Evolutionary conservation across 2,888 invertebrate genomes (phyloP).

Genomic region (Agonopterix arenella): DNA sequence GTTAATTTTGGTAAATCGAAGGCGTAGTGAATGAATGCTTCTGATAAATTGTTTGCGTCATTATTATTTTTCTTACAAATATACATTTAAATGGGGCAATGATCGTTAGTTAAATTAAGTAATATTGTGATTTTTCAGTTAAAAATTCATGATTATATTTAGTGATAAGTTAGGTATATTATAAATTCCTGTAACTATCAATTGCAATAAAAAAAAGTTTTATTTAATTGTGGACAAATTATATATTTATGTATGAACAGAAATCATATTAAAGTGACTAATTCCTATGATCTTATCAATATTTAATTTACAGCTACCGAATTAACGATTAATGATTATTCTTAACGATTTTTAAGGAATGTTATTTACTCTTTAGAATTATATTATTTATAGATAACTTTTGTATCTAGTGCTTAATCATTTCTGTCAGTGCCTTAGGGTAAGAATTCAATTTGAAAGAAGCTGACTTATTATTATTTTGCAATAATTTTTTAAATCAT

Average conservation of each 20-base stretch:
- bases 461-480: slow-evolving; percentile 48
- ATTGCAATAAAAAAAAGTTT: slow-evolving; percentile 3
- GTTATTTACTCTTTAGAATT: slow-evolving; percentile 65
- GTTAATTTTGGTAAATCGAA: slow-evolving; percentile 10
- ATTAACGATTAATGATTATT: slow-evolving; percentile 44
- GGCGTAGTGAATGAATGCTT: slow-evolving; percentile 1
- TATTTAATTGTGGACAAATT: no score
- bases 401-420: slow-evolving; percentile 59
- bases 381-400: slow-evolving; percentile 54
- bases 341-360: slow-evolving; percentile 58
- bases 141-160: slow-evolving; percentile 10
- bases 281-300: slow-evolving; percentile 4
- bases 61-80: slow-evolving; percentile 4
- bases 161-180: not conserved
- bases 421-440: slow-evolving; percentile 71
- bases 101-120: slow-evolving; percentile 10
- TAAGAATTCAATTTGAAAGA: slow-evolving; percentile 52
- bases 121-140: slow-evolving; percentile 17
- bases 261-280: not conserved
- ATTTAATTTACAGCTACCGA: slow-evolving; percentile 37
- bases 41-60: slow-evolving; percentile 2
- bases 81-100: slow-evolving; percentile 7
- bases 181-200: slow-evolving; percentile 8
- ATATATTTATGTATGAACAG: no score
- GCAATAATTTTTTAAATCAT: slow-evolving; percentile 34